Base-by-base conservation (phyloP, 2,888 invertebrate species). In the Amblyjoppa proteus region DNA sequence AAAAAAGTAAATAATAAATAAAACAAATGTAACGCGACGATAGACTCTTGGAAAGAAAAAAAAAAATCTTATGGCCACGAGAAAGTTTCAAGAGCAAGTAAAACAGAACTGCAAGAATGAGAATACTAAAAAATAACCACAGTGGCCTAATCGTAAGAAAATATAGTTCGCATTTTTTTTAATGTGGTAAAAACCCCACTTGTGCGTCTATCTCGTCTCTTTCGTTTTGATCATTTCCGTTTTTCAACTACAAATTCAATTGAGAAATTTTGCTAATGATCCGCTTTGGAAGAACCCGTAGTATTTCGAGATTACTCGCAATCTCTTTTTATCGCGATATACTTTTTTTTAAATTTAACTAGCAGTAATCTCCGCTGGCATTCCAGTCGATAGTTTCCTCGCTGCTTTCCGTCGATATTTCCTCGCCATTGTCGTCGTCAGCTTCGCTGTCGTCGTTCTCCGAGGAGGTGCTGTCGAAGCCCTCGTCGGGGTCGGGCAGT, bases 381-480 rank as follows among this genome's bases (percentile, higher is more conserved):
- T 74, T 82, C 85, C 85, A 85, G 11, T 75, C 78, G 61, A 75
- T n/a, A 7, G 71, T 76, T 28, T 61, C 83, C 28, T 85, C 85
- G 80, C 85, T 79, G 69, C 81, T 78, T 56, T 75, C 85, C 20
- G 82, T 82, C 16, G 82, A 82, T 5, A 73, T 5, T 3, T 79
- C 78, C 0, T 70, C 79, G 25, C 73, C 38, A 28, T 49, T 73
- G 28, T 71, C 70, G 20, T 83, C 68, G 34, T 58, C 77, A n/a
- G 56, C 34, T 2, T 89, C 88, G 31, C 70, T 53, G 25, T 77
- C 88, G 28, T 89, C 88, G 34, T 88, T 87, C 2, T 90, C 90
- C 4, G 89, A 88, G 4, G 90, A 91, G 78, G 85, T 90, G 49
- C 90, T 89, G 49, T 91, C 88, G 64, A 88, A 88, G 1, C 88